Evolutionary conservation across 2,797 vertebrate species (phyloP).

Genomic region (Sebastes vulpes): DNA sequence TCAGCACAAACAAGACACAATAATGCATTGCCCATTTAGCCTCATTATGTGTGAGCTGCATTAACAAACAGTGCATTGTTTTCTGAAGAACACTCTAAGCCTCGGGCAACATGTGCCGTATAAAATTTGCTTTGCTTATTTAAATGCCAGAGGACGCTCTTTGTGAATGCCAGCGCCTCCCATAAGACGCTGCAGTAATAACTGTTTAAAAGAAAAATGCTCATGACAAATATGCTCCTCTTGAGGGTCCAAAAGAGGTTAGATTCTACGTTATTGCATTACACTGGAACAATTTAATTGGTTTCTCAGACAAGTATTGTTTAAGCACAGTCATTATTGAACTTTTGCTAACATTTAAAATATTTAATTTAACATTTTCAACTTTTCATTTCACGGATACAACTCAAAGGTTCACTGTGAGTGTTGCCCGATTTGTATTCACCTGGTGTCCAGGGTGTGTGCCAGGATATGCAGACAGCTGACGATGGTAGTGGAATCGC

Average conservation of each 20-base stretch:
- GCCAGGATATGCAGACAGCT: constrained; percentile 99
- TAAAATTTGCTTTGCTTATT: constrained; percentile 60
- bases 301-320: neutral
- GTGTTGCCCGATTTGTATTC: constrained; percentile 27
- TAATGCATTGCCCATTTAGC: constrained; percentile 36
- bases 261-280: neutral
- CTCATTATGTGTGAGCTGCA: constrained; percentile 57
- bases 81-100: constrained; percentile 60
- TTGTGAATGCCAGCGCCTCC: constrained; percentile 62
- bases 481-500: constrained; percentile 96
- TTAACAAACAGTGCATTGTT: constrained; percentile 55
- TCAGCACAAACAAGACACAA: constrained; percentile 43
- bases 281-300: neutral
- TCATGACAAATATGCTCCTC: constrained; percentile 17
- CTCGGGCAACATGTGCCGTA: constrained; percentile 54
- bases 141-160: constrained; percentile 66
- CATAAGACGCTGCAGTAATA: constrained; percentile 31
- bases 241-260: constrained; percentile 10
- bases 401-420: neutral
- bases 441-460: constrained; percentile 98
- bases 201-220: constrained; percentile 27
- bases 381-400: neutral
- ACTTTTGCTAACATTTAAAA: neutral
- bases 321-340: neutral
- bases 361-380: neutral